Evolutionary conservation across 1,140 invertebrate genomes (phyloP), one percentile per base, ranked within the genome.

Genomic region (Drosophila oshimai): DNA sequence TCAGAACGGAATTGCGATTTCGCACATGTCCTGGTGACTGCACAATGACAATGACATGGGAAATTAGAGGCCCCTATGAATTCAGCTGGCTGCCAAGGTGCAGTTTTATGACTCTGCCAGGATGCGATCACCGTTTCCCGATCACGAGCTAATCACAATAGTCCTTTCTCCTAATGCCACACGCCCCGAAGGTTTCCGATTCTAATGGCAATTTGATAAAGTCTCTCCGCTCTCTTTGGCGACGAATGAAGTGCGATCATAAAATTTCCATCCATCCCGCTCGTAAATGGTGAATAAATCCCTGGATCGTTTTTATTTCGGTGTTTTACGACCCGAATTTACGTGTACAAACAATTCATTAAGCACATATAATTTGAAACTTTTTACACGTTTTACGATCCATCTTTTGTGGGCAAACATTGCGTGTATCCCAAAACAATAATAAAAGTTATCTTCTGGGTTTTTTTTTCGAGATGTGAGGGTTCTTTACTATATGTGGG

Each of bases 121-220:
- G 12, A 18, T 42, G 15, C 49, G 20, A 41, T 24, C n/a, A n/a
- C 20, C 49, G 5, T n/a, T 54, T 20, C 24, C 57, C 55, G 57
- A 65, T 49, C 61, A 28, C 33, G 18, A 22, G 42, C 60, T 65
- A 65, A 65, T 65, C 62, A 41, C 33, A 65, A 65, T 65, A 50
- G 57, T 50, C 39, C 9, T 29, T 42, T 28, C 45, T 12, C 24
- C 17, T 28, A 17, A 24, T 65, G 61, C 26, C 61, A 50, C 61
- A 65, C 61, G 61, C 61, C 61, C 61, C 61, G 42, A 18, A 9
- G 44, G 34, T 26, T 33, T 31, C 26, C 53, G 26, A 39, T 65
- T 61, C 34, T 64, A 65, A 65, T 65, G 60, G 60, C 58, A 65
- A 31, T 65, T 65, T 65, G 61, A 65, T 65, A 65, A 62, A 65